phyloP scores from a whole-genome alignment of 2,113 vertebrate genomes.

The Pollimyrus isidori region DNA sequence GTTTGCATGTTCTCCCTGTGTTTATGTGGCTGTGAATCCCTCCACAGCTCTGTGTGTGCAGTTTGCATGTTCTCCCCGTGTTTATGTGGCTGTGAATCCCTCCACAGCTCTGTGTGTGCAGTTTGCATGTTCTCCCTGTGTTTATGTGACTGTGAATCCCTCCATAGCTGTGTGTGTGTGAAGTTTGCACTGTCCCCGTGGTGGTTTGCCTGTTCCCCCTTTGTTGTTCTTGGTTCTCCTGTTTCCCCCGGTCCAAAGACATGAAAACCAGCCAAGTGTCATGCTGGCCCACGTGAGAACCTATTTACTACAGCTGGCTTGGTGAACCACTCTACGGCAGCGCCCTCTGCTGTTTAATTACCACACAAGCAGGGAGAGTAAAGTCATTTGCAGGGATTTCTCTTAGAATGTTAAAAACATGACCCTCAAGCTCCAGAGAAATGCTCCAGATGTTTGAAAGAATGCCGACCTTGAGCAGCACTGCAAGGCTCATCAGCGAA shows the following conservation, averaged over 20 bases:
- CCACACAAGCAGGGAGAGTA: neutral
- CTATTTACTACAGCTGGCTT: neutral
- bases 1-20: too few relatives aligned
- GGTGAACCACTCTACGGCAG: neutral
- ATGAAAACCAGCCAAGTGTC: neutral
- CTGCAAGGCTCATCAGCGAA: neutral
- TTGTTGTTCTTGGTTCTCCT: neutral
- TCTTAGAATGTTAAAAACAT: neutral
- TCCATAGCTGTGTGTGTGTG: too few relatives aligned
- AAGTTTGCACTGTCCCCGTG: too few relatives aligned
- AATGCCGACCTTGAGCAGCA: neutral
- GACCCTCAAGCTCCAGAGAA: neutral
- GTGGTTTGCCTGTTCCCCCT: neutral
- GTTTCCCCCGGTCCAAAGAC: neutral
- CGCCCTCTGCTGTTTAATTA: neutral
- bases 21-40: too few relatives aligned
- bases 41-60: too few relatives aligned
- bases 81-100: too few relatives aligned
- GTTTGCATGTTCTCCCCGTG: too few relatives aligned
- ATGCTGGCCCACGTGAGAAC: neutral
- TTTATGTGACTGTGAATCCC: too few relatives aligned
- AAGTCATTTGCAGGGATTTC: neutral
- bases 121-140: too few relatives aligned
- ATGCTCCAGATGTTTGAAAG: neutral
- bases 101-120: too few relatives aligned